Conservation (phyloP, 2,113 vertebrate genomes). For the Varanus komodoensis region DNA sequence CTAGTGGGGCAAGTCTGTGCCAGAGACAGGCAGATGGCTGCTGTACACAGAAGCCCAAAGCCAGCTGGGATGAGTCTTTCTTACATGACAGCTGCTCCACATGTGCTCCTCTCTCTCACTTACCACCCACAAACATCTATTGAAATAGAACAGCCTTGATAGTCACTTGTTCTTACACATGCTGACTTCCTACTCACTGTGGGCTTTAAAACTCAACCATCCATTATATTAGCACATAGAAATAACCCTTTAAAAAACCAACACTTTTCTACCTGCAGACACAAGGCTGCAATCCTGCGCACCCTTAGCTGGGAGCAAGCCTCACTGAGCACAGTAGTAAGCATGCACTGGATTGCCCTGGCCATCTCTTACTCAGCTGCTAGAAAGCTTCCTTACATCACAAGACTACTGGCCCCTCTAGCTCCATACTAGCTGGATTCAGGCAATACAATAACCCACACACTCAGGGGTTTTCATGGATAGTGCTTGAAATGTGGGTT, state of each 20-base stretch:
- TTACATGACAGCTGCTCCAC: conserved; percentile 19
- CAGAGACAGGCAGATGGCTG: conserved; percentile 21
- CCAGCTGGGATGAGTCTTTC: conserved; percentile 10
- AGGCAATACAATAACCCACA: too few relatives aligned
- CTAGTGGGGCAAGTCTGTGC: neutral
- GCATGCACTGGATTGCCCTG: neutral
- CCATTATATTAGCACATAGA: accelerated
- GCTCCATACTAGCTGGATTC: too few relatives aligned
- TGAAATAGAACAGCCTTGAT: conserved; percentile 7
- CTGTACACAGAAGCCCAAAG: neutral
- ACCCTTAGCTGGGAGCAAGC: neutral
- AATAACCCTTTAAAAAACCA: accelerated
- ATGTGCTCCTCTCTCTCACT: conserved; percentile 16
- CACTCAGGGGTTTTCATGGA: too few relatives aligned
- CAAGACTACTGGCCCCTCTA: too few relatives aligned
- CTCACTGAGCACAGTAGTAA: neutral
- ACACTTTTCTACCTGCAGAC: accelerated
- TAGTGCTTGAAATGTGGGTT: too few relatives aligned
- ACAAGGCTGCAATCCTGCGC: neutral
- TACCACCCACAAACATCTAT: conserved; percentile 34
- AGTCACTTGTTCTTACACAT: conserved; percentile 1
- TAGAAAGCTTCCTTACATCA: neutral
- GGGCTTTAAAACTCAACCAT: neutral
- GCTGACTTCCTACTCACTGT: neutral
- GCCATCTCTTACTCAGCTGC: neutral